Percentiles rank a stretch among this genome's conserved stretches.
phyloP scores from a whole-genome alignment of 2,113 vertebrate genomes.

The Halcyon senegalensis region DNA sequence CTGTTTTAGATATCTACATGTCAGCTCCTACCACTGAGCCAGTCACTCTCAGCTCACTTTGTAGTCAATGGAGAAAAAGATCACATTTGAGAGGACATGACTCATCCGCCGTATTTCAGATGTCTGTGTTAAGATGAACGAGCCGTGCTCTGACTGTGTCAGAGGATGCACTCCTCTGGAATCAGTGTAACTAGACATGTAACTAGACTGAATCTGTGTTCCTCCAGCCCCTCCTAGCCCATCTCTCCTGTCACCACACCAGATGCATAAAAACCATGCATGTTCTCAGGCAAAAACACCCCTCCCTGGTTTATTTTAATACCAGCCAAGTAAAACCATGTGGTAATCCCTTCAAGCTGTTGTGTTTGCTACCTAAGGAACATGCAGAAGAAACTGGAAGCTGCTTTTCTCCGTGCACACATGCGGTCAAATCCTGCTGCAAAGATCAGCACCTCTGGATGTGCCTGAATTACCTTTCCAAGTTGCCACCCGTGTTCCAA shows the following conservation, averaged over 20 bases:
- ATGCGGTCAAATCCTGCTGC: background rate
- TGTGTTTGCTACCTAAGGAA: background rate
- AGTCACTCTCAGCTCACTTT: background rate
- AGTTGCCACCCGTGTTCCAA: background rate
- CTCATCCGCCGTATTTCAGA: background rate
- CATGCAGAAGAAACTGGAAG: background rate
- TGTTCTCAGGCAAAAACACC: rapidly evolving
- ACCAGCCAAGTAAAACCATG: background rate
- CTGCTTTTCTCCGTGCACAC: background rate
- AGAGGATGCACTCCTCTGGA: background rate
- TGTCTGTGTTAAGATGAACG: background rate
- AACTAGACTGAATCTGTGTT: too few relatives aligned
- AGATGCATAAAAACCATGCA: background rate
- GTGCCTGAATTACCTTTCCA: background rate
- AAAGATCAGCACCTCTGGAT: background rate
- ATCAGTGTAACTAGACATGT: background rate
- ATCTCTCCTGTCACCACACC: background rate
- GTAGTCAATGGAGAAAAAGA: background rate
- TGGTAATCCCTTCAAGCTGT: background rate
- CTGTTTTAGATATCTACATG: background rate
- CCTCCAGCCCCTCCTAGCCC: background rate
- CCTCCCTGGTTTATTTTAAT: background rate
- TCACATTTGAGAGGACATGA: background rate
- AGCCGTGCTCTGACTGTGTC: background rate
- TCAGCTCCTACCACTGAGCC: background rate